These are phyloP conservation scores for Drosophila percnosoma DNA, from an alignment of 2,888 invertebrate species.

Conservation along the genomic window DNA sequence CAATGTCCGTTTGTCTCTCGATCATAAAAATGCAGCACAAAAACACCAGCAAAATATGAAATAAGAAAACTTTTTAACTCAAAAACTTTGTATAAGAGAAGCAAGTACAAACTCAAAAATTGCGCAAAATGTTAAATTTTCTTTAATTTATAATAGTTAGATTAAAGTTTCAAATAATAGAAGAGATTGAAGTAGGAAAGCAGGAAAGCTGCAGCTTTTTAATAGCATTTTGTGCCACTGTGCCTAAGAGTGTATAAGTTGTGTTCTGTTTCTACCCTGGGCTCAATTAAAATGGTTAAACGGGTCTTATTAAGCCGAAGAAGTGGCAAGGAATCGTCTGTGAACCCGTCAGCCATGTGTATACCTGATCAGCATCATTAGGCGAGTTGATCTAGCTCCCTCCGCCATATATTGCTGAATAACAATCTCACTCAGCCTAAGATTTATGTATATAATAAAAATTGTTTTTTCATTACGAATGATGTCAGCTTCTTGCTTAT, in stretches of 20 bases:
- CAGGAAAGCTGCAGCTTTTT: background rate
- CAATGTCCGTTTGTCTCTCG: background rate
- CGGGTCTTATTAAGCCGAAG: background rate
- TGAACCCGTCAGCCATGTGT: rapidly evolving
- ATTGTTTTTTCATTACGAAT: background rate
- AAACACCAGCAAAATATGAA: background rate
- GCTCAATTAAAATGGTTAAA: background rate
- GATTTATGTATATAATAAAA: background rate
- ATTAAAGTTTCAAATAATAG: background rate
- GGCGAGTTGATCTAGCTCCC: background rate
- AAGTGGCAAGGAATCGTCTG: background rate
- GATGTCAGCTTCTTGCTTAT: background rate
- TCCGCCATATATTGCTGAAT: background rate
- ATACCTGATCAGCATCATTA: background rate
- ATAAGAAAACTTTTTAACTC: background rate
- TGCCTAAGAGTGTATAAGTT: constrained; percentile 7
- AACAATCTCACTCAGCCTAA: background rate
- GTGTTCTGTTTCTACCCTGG: background rate
- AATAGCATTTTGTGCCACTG: constrained; percentile 9
- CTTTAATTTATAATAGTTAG: background rate
- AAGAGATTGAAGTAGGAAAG: background rate
- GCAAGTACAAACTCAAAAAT: background rate
- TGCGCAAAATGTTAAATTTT: background rate
- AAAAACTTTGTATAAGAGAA: background rate
- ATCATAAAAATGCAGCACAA: background rate